Evolutionary conservation across 1,140 invertebrate genomes (phyloP).

Genomic region (Euglossa dilemma): DNA sequence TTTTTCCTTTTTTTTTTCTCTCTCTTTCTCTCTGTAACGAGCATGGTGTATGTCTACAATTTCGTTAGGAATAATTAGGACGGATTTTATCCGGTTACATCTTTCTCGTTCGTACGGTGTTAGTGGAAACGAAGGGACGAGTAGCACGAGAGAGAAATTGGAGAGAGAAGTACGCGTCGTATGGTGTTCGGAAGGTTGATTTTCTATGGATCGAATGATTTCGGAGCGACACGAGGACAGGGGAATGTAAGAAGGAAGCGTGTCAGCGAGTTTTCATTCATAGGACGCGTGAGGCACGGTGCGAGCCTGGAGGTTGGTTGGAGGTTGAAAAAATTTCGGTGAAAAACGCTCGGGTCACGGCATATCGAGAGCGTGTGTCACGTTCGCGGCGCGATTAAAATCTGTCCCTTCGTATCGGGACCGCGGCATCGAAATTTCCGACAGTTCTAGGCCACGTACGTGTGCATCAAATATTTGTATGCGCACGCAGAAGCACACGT

Average conservation of each 20-base stretch:
- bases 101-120: not conserved
- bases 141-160: not conserved
- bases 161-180: not conserved
- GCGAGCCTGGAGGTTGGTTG: no score
- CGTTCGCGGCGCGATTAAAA: conserved; percentile 13
- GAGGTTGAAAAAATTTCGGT: not conserved
- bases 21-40: conserved; percentile 12
- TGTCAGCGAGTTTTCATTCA: conserved; percentile 28
- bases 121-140: not conserved
- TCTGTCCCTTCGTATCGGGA: not conserved
- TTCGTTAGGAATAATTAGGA: not conserved
- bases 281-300: not conserved
- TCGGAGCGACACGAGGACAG: conserved; percentile 20
- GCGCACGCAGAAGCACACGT: conserved; percentile 43
- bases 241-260: conserved; percentile 3
- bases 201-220: not conserved
- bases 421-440: conserved; percentile 22
- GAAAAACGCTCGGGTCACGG: not conserved
- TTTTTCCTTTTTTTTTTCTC: conserved; percentile 48
- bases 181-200: not conserved
- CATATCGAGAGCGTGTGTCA: not conserved
- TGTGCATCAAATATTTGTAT: conserved; percentile 44
- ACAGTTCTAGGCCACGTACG: conserved; percentile 24
- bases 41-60: not conserved
- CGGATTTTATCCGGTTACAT: not conserved